Base-by-base conservation (phyloP, 2,888 invertebrate genomes). In the Sphaerolaimus hirsutus region DNA sequence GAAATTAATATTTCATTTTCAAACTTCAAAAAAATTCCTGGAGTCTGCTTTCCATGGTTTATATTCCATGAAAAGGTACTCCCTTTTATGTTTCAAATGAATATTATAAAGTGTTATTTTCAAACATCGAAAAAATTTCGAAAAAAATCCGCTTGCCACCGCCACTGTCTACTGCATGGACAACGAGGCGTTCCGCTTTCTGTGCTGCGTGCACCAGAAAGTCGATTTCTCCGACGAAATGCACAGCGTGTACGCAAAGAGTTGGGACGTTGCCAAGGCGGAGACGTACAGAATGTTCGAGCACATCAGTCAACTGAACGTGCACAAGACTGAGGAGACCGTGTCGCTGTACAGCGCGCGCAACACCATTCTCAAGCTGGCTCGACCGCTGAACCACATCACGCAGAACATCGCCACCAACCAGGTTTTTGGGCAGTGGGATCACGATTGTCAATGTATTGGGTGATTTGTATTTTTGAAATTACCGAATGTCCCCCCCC, bases 131-230 rank as follows among this genome's bases (percentile, higher is more conserved):
- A n/a, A n/a, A n/a, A n/a, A n/a, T n/a, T n/a, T n/a, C n/a, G n/a
- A n/a, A n/a, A n/a, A n/a, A n/a, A n/a, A n/a, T n/a, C n/a, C n/a
- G n/a, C n/a, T n/a, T n/a, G n/a, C 32, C 24, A 41, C 24, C 29
- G 23, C 47, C 12, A 53, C 47, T 12, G 43, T 49, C 35, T 54
- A 43, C 44, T 54, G 46, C 45, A 46, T 52, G 27, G 54, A 54
- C 44, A 54, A 54, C 40, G 54, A 54, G 41, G 37, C 49, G 7
- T 51, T 54, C 41, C 49, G 52, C 23, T 52, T 44, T 44, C 45
- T 54, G 25, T 49, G 48, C 24, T 52, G 51, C 14, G 19, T 35
- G 12, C 29, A 49, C 19, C 32, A 49, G 12, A 48, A 48, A n/a
- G 38, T 46, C 46, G 29, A 38, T 12, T 40, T 44, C 29, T 29